Evolutionary conservation across 2,113 vertebrate genomes (phyloP), one percentile per base, ranked within the genome.

Genomic region (Gulo gulo): DNA sequence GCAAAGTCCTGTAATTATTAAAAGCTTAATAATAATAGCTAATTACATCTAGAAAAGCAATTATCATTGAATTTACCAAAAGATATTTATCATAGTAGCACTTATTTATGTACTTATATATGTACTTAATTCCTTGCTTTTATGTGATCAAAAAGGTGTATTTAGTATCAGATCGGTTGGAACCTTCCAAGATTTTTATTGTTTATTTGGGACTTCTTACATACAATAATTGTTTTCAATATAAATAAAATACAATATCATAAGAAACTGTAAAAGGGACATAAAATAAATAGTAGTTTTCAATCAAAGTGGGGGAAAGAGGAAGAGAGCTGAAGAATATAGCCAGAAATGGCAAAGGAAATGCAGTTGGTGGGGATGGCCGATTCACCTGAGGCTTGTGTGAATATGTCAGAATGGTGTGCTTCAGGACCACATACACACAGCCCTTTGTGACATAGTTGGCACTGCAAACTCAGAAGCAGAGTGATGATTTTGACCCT

Each of bases 401-500:
- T 6, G n/a, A 61, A 86, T 39, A 21, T 39, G 29, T 0, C 12
- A 9, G 80, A 52, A 45, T 4, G 34, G 12, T 9, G 78, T 21
- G 29, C 61, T 88, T 79, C 78, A 47, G 59, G 5, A 21, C 52
- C 95, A 92, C 74, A 65, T 97, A 79, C 61, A 63, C 81, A 85
- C 24, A 74, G 79, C 50, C 96, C 92, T 86, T 36, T 73, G 45
- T 24, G 91, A 95, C 67, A 93, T 34, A 91, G 20, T 92, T 96
- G 89, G 69, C 73, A 81, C 67, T 42, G 21, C 39, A 78, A 82
- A 88, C 94, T 96, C 95, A 45, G 74, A 97, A 98, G 36, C 63
- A 95, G 63, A 59, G 39, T 94, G 83, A 95, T 89, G 97, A 98
- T 74, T 84, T 36, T 94, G 95, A 96, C 87, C 86, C 76, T 96